Percentiles rank a stretch among this genome's conserved stretches.
These are phyloP conservation scores for Drosophila repleta DNA, from an alignment of 1,140 invertebrate genomes.

Conservation along the genomic window DNA sequence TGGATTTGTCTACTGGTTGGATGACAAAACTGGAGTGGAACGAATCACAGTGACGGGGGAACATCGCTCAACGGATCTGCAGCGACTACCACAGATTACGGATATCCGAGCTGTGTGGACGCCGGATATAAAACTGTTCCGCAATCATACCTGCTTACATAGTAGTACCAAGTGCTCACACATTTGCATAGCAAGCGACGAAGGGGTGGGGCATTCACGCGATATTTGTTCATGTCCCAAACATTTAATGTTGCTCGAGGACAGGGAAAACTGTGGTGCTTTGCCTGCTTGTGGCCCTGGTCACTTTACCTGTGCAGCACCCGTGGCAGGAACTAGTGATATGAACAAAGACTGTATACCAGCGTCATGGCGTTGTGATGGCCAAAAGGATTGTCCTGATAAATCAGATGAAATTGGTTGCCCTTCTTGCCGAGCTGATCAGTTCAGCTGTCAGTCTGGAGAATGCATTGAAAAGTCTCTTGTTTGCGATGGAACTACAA, in stretches of 20 bases:
- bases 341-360: conserved; percentile 91
- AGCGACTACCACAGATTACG: conserved; percentile 85
- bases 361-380: conserved; percentile 88
- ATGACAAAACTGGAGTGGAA: conserved; percentile 87
- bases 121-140: conserved; percentile 76
- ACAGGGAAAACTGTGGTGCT: conserved; percentile 88
- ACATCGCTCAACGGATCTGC: conserved; percentile 84
- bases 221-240: conserved; percentile 91
- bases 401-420: conserved; percentile 92
- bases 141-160: conserved; percentile 80
- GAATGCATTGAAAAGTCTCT: conserved; percentile 90
- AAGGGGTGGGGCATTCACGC: conserved; percentile 83
- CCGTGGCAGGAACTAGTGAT: conserved; percentile 69
- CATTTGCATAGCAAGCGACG: conserved; percentile 89
- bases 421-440: conserved; percentile 86
- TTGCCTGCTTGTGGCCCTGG: conserved; percentile 90
- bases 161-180: conserved; percentile 82
- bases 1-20: conserved; percentile 92
- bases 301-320: conserved; percentile 90
- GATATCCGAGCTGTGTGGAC: conserved; percentile 86
- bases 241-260: conserved; percentile 88
- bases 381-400: conserved; percentile 89
- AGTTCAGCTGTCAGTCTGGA: conserved; percentile 90
- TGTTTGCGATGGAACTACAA: conserved; percentile 89
- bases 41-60: conserved; percentile 85